Base-by-base conservation (phyloP, 2,113 vertebrate species). In the Panthera uncia region DNA sequence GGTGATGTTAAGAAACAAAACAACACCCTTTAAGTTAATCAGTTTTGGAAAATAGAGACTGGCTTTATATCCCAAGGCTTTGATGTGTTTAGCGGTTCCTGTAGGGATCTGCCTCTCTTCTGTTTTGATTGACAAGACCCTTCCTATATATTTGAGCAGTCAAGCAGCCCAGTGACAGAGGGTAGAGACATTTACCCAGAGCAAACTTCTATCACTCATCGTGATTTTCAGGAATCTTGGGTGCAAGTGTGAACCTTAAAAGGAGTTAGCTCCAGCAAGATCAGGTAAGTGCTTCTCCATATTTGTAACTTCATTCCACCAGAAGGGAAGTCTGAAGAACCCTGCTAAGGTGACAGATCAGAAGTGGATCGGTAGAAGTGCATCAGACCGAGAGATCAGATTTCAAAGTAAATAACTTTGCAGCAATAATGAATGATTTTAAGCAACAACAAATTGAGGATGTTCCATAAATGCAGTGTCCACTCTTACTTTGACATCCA, bases 91-190 rank as follows among this genome's bases (percentile, higher is more conserved):
- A 89, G 97, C 96, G n/a, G 78, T 98, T 99, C 98, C 98, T 98
- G 98, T 98, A 98, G 98, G 97, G 97, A 98, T 98, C 98, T 98
- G 99, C 97, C 98, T 98, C 96, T 88, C 83, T 97, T 97, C 97
- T 97, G 76, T 93, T 97, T 97, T 99, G 99, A 99, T 93, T 98
- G 98, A 98, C 98, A 98, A 95, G 97, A 88, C 96, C 78, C 94
- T 98, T 93, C 65, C 98, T 99, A 99, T 99, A 99, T 99, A 99
- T 99, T 79, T 89, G 97, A 97, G 98, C 97, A 98, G 92, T 95
- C 92, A 97, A 97, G 91, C 95, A 98, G 88, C 79, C 89, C 92
- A 86, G 85, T 87, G 94, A 94, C 95, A 98, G 97, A 96, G 89
- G 63, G 80, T 71, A 87, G 95, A 94, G 91, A 98, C 95, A 95